Evolutionary conservation across 2,797 vertebrate species (phyloP).

Genomic region (Pseudotriccus pelzelni): DNA sequence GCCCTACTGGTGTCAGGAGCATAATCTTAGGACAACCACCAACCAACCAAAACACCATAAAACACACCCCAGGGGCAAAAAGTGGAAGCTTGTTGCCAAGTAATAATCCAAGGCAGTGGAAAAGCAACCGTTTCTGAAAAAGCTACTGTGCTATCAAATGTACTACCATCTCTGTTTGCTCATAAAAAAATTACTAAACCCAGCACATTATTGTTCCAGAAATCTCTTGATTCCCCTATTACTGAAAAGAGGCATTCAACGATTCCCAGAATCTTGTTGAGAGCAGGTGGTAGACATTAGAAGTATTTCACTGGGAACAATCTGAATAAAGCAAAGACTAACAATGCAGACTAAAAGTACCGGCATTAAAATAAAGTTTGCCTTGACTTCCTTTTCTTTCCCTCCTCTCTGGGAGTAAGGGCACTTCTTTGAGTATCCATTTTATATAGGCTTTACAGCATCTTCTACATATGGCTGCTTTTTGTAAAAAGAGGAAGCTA

Average conservation of each 20-base stretch:
- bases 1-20: background rate
- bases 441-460: background rate
- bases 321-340: background rate
- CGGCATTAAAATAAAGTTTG: background rate
- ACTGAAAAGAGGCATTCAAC: background rate
- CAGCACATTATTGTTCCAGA: background rate
- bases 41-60: background rate
- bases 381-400: background rate
- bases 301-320: background rate
- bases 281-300: background rate
- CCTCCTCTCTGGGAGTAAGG: background rate
- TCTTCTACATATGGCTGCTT: background rate
- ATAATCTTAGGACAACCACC: background rate
- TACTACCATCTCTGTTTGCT: background rate
- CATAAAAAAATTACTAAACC: background rate
- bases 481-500: background rate
- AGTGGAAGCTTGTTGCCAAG: background rate
- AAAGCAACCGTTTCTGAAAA: background rate
- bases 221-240: background rate
- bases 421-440: background rate
- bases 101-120: background rate
- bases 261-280: background rate
- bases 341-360: background rate
- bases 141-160: background rate
- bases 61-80: background rate